Percentiles rank a stretch among this genome's conserved stretches.
Conservation (phyloP, 2,113 vertebrate species). For the Turdus rufiventris region DNA sequence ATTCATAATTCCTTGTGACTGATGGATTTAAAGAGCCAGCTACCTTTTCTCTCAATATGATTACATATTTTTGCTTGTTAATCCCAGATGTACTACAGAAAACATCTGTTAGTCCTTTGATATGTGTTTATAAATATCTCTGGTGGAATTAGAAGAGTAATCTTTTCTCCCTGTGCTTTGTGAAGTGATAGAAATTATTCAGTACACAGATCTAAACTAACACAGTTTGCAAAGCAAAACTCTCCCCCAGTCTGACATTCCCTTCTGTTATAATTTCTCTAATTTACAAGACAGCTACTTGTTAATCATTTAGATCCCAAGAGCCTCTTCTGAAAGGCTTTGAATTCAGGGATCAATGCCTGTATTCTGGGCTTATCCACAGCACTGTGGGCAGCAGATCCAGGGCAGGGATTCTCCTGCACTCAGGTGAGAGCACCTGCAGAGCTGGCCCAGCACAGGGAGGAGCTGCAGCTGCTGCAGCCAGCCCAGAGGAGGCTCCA, state of each 20-base stretch:
- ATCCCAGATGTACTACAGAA: background rate
- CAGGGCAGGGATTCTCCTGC: background rate
- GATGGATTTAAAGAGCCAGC: background rate
- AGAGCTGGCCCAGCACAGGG: background rate
- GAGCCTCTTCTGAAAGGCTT: background rate
- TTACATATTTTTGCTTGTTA: background rate
- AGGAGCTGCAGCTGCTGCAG: background rate
- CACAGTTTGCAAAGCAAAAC: background rate
- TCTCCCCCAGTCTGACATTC: background rate
- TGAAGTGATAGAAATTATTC: background rate
- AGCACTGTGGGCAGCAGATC: background rate
- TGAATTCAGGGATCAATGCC: background rate
- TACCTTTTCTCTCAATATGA: background rate
- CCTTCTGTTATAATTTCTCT: background rate
- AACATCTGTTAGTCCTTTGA: background rate
- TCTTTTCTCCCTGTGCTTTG: background rate
- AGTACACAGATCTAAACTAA: background rate
- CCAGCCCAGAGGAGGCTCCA: background rate
- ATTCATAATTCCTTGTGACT: background rate
- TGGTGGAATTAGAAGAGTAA: background rate
- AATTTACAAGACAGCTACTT: background rate
- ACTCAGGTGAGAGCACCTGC: background rate
- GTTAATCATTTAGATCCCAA: background rate
- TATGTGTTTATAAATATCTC: background rate
- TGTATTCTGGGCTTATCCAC: background rate